phyloP scores from a whole-genome alignment of 2,888 invertebrate species.

The Gisinianus flammeolus region DNA sequence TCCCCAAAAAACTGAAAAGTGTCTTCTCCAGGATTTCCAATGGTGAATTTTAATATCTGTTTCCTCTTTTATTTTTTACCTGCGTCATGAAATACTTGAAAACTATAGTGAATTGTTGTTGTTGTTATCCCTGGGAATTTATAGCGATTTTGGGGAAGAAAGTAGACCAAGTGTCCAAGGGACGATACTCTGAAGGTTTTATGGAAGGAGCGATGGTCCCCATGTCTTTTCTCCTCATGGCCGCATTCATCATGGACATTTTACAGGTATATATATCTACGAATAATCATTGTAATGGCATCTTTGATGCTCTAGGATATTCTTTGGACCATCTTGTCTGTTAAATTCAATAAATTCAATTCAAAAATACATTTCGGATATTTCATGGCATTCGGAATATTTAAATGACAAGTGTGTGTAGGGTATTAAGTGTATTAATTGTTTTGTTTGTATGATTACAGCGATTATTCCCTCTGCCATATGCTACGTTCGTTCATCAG shows the following conservation, averaged over 20 bases:
- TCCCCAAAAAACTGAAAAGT: neutral
- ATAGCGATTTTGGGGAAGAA: neutral
- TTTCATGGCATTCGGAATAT: no score
- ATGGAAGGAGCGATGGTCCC: constrained; percentile 38
- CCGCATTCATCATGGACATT: constrained; percentile 37
- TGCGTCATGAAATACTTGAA: no score
- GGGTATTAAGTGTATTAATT: neutral
- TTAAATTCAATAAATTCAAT: no score
- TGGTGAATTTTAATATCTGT: constrained; percentile 33
- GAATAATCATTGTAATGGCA: no score
- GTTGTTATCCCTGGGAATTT: neutral
- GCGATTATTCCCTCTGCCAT: constrained; percentile 34
- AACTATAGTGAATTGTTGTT: no score
- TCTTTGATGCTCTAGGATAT: no score
- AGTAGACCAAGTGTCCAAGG: neutral
- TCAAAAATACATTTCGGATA: no score
- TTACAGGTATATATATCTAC: constrained; percentile 29
- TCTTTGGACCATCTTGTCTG: no score
- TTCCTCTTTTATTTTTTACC: no score
- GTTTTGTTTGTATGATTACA: neutral
- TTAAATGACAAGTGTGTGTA: no score
- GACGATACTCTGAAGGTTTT: constrained; percentile 18
- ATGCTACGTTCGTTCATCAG: constrained; percentile 27
- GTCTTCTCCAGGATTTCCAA: constrained; percentile 9
- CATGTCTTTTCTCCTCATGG: constrained; percentile 32